Conservation (phyloP, 1,140 invertebrate genomes). For the Monochamus saltuarius region DNA sequence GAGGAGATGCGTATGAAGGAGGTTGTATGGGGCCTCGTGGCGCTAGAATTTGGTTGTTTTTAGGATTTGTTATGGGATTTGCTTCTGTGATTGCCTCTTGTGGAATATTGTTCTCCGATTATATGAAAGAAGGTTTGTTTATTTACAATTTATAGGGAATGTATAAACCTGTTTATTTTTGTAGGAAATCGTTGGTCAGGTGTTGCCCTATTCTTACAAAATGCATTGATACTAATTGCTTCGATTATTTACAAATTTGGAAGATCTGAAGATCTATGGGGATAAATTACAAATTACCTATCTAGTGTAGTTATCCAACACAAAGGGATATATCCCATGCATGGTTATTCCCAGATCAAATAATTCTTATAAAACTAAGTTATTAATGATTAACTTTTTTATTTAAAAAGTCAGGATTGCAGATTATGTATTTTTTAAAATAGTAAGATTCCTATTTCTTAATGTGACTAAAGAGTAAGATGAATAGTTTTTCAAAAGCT, state of each 20-base stretch:
- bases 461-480: too few relatives aligned
- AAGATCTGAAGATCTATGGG: constrained; percentile 83
- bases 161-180: constrained; percentile 15
- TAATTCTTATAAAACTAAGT: too few relatives aligned
- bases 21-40: constrained; percentile 88
- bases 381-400: too few relatives aligned
- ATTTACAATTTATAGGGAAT: constrained; percentile 2
- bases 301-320: too few relatives aligned
- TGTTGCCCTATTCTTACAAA: constrained; percentile 91
- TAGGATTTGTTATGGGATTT: constrained; percentile 96
- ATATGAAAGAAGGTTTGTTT: constrained; percentile 57
- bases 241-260: constrained; percentile 94
- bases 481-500: neutral
- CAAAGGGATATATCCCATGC: neutral
- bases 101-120: constrained; percentile 92
- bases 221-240: constrained; percentile 90
- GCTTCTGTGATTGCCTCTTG: constrained; percentile 91
- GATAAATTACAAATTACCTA: too few relatives aligned
- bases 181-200: constrained; percentile 70
- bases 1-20: constrained; percentile 83
- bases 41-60: constrained; percentile 91
- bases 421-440: too few relatives aligned
- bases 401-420: too few relatives aligned
- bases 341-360: too few relatives aligned
- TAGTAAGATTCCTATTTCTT: too few relatives aligned